Base-by-base conservation (phyloP, 2,113 vertebrate species). In the Ascaphus truei region DNA sequence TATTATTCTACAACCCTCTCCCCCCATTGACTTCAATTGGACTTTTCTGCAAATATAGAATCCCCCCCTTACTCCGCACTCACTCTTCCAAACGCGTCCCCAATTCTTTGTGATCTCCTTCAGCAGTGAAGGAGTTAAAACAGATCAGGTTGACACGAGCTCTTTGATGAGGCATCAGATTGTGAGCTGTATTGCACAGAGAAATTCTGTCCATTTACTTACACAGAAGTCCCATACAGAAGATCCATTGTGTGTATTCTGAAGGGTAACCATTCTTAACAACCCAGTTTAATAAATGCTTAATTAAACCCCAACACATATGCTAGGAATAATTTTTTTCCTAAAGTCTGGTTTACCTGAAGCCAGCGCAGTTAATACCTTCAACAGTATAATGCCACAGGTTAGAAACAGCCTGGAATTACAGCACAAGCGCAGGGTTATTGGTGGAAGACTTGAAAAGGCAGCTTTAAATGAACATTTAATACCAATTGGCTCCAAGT, bases 281-380 rank as follows among this genome's bases (percentile, higher is more conserved):
- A 37, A 30, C 13, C 34, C 43, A 34, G 41, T 68, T 59, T 68
- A 68, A 68, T 68, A 68, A 68, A 58, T 59, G 55, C 55, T 68
- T 68, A 68, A 68, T 68, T 68, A 58, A 68, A 68, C 30, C 66
- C 55, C 55, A 68, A 51, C 53, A 68, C 55, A 68, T 59, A 68
- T 68, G 39, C 66, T 16, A 57, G 64, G 51, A 57, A 68, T 68
- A 37, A 56, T 30, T 18, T 36, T 52, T 11, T 13, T 10, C 2
- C 8, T 7, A 26, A 36, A 58, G 56, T 41, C 57, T 41, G 33
- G 26, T 41, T 60, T n/a, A 31, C 27, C n/a, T 66, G 16, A 10
- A 51, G 47, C 2, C 47, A 25, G 43, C 18, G 51, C 20, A 13
- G 8, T 20, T 3, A 37, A 48, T 1, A 11, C 41, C 23, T 25